These are phyloP conservation scores for fruit fly (Drosophila melanogaster) DNA, from an alignment of 1,140 invertebrate species.

Conservation along the genomic window Release_6_plus_ISO1_MT NC_004354.4:20306001-20306500, in stretches of 20 bases:
- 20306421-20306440: constrained; percentile 1
- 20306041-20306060: constrained; percentile 4
- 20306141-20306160: background rate
- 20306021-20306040: constrained; percentile 20
- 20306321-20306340: background rate
- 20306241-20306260: constrained; percentile 49
- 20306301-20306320: constrained; percentile 41
- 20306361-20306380: background rate
- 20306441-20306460: background rate
- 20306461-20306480: too few relatives aligned
- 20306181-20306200: constrained; percentile 7
- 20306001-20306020: constrained; percentile 65
- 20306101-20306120: constrained; percentile 64
- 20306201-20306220: constrained; percentile 73
- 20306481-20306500: constrained; percentile 6
- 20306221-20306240: constrained; percentile 70
- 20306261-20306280: constrained; percentile 35
- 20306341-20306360: background rate
- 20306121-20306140: background rate
- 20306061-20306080: constrained; percentile 49
- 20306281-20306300: constrained; percentile 48
- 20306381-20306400: constrained; percentile 17
- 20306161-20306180: background rate
- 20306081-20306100: constrained; percentile 72
- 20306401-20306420: constrained; percentile 21